Conservation (phyloP, 2,797 vertebrate species). For the Mus caroli region DNA sequence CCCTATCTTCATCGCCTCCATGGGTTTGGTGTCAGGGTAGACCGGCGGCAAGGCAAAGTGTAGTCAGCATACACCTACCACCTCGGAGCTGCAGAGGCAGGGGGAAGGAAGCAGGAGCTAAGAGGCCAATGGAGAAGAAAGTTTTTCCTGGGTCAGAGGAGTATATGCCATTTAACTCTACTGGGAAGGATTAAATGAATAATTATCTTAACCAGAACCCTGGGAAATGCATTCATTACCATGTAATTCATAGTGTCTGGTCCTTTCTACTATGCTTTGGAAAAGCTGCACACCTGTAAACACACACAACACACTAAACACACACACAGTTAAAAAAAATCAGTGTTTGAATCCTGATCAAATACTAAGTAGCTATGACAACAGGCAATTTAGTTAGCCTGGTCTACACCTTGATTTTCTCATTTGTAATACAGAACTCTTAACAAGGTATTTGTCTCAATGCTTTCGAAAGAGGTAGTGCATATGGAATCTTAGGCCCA, state of each 20-base stretch:
- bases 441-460: not conserved
- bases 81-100: not conserved
- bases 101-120: not conserved
- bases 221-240: not conserved
- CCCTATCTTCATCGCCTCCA: not conserved
- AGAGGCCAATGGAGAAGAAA: not conserved
- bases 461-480: not conserved
- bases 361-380: not conserved
- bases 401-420: not conserved
- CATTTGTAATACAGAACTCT: slow-evolving; percentile 35
- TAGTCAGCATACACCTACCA: not conserved
- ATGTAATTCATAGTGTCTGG: not conserved
- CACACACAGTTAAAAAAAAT: not conserved
- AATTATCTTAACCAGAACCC: not conserved
- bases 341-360: not conserved
- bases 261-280: not conserved
- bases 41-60: not conserved
- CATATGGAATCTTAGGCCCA: not conserved
- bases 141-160: not conserved
- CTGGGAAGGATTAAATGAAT: slow-evolving; percentile 17
- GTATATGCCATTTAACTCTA: not conserved
- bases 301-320: not conserved
- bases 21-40: not conserved
- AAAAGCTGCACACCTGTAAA: not conserved
- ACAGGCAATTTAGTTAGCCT: not conserved